Evolutionary conservation across 2,797 vertebrate genomes (phyloP).

Genomic region (Antennarius maculatus): DNA sequence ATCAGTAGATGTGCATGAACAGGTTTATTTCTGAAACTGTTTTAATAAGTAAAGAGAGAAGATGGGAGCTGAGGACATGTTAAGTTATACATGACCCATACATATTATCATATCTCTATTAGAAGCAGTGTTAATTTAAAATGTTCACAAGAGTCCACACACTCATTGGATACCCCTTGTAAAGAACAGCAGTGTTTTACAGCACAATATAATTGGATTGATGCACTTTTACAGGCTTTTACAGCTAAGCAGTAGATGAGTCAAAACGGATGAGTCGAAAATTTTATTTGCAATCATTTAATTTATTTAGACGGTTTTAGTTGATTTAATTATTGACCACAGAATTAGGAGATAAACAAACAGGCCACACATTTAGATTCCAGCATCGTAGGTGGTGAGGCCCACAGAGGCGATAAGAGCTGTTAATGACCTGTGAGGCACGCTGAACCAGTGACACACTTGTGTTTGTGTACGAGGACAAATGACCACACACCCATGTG

Average conservation of each 20-base stretch:
- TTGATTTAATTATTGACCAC: background rate
- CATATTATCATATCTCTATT: conserved; percentile 15
- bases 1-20: conserved; percentile 17
- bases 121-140: conserved; percentile 2
- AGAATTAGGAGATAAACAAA: background rate
- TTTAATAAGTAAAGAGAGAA: conserved; percentile 24
- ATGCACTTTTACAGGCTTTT: background rate
- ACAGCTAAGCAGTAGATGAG: background rate
- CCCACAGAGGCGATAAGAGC: conserved; percentile 37
- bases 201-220: conserved; percentile 3
- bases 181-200: conserved; percentile 6
- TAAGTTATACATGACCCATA: background rate
- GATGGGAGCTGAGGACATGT: background rate
- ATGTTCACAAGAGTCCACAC: background rate
- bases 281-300: background rate
- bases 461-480: conserved; percentile 26
- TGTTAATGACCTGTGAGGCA: conserved; percentile 49
- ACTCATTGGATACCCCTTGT: background rate
- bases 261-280: background rate
- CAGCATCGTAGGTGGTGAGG: conserved; percentile 2
- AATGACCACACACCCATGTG: conserved; percentile 31
- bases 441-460: conserved; percentile 15
- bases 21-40: conserved; percentile 11
- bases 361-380: conserved; percentile 24
- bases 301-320: background rate